Evolutionary conservation across 2,797 vertebrate genomes (phyloP).

Genomic region (Atherinosoma microstoma): DNA sequence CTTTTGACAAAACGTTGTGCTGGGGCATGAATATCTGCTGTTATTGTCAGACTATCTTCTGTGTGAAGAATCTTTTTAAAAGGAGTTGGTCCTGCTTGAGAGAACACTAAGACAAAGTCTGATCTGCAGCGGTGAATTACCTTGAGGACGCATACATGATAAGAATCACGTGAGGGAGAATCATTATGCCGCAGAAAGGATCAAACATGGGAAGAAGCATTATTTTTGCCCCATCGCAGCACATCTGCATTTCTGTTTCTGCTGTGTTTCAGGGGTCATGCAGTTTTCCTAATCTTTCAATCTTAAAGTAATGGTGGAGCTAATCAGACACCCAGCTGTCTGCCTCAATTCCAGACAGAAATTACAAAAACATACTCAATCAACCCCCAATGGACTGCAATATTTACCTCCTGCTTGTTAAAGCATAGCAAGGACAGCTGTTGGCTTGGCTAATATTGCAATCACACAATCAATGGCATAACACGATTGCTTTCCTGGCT

Average conservation of each 20-base stretch:
- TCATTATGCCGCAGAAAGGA: conserved; percentile 48
- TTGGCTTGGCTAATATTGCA: conserved; percentile 51
- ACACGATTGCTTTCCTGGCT: conserved; percentile 48
- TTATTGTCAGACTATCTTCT: conserved; percentile 68
- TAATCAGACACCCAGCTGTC: conserved; percentile 52
- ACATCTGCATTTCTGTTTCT: conserved; percentile 36
- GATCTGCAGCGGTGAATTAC: conserved; percentile 62
- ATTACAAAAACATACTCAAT: conserved; percentile 67
- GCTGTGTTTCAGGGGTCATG: conserved; percentile 18
- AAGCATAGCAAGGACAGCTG: conserved; percentile 54
- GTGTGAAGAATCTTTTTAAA: conserved; percentile 67
- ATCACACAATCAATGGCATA: conserved; percentile 61
- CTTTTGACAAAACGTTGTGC: conserved; percentile 69
- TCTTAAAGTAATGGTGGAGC: conserved; percentile 20
- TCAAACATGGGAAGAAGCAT: conserved; percentile 34
- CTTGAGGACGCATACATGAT: conserved; percentile 49
- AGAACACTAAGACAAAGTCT: conserved; percentile 61
- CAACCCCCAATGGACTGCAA: conserved; percentile 58
- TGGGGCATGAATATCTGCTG: conserved; percentile 73
- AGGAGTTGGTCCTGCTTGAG: conserved; percentile 65
- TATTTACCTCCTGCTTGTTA: conserved; percentile 66
- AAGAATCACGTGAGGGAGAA: conserved; percentile 52
- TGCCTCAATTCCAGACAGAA: conserved; percentile 40
- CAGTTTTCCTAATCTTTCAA: conserved; percentile 9
- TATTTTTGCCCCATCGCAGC: conserved; percentile 17